A percentile compares a stretch with the other conserved stretches of the same genome.
These are phyloP conservation scores for Oligia fasciuncula DNA, from an alignment of 2,888 invertebrate genomes.

Conservation along the genomic window DNA sequence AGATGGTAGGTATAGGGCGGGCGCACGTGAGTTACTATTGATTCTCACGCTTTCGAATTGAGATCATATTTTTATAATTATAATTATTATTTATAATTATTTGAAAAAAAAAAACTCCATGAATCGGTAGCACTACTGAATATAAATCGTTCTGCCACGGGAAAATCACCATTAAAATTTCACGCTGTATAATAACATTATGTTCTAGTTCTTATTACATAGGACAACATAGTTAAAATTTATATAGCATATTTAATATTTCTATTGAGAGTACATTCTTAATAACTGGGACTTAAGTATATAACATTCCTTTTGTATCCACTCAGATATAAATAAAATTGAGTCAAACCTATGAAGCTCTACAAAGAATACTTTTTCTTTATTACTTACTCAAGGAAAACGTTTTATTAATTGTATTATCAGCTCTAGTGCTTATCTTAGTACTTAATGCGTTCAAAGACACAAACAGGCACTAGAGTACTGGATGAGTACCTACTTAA, in stretches of 20 bases:
- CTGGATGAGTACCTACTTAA: slow-evolving; percentile 11
- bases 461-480: slow-evolving; percentile 1
- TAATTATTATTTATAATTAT: no score
- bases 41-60: no score
- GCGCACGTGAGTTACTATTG: no score
- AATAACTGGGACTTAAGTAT: not conserved
- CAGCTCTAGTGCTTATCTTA: not conserved
- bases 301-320: not conserved
- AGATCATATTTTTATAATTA: no score
- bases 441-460: not conserved
- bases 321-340: slow-evolving; percentile 1
- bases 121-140: no score
- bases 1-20: no score
- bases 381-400: slow-evolving; percentile 3
- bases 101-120: no score
- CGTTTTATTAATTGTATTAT: slow-evolving; percentile 12
- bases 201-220: slow-evolving; percentile 7
- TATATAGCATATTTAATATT: not conserved
- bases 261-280: not conserved
- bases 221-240: not conserved
- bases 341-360: slow-evolving; percentile 15
- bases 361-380: not conserved
- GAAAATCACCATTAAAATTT: no score
- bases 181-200: slow-evolving; percentile 2
- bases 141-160: no score